Evolutionary conservation across 2,113 vertebrate species (phyloP).

Genomic region (Sinocyclocheilus anophthalmus): DNA sequence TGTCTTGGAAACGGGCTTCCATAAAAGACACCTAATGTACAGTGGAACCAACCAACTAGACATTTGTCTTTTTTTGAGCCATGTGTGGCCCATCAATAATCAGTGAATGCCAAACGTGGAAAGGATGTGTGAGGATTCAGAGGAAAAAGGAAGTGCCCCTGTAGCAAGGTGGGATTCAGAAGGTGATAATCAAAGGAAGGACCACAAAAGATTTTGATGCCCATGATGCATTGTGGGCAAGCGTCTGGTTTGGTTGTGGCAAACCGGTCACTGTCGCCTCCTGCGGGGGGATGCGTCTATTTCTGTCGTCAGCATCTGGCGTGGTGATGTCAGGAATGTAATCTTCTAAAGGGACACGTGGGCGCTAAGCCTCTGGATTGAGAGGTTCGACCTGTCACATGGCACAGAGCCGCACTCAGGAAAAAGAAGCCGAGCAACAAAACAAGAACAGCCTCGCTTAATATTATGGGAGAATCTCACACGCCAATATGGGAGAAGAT

Average conservation of each 20-base stretch:
- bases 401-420: slow-evolving; percentile 38
- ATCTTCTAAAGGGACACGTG: slow-evolving; percentile 73
- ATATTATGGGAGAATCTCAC: not conserved
- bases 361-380: slow-evolving; percentile 67
- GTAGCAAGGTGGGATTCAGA: not conserved
- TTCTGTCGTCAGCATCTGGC: slow-evolving; percentile 75
- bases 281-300: slow-evolving; percentile 59
- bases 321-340: slow-evolving; percentile 72
- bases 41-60: not conserved
- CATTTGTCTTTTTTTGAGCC: not conserved
- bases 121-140: not conserved
- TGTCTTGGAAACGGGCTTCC: too few relatives aligned
- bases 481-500: slow-evolving; percentile 2
- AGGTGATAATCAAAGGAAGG: slow-evolving; percentile 8
- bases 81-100: not conserved
- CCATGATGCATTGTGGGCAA: not conserved
- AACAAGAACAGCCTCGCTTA: too few relatives aligned
- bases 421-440: not conserved
- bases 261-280: slow-evolving; percentile 44
- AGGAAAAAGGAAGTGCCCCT: not conserved
- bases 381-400: slow-evolving; percentile 65
- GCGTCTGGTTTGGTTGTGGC: not conserved
- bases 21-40: too few relatives aligned
- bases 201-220: not conserved
- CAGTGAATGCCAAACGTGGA: not conserved